Evolutionary conservation across 2,888 invertebrate species (phyloP), one percentile per base, ranked within the genome.

Genomic region (Lasioglossum leucozonium): DNA sequence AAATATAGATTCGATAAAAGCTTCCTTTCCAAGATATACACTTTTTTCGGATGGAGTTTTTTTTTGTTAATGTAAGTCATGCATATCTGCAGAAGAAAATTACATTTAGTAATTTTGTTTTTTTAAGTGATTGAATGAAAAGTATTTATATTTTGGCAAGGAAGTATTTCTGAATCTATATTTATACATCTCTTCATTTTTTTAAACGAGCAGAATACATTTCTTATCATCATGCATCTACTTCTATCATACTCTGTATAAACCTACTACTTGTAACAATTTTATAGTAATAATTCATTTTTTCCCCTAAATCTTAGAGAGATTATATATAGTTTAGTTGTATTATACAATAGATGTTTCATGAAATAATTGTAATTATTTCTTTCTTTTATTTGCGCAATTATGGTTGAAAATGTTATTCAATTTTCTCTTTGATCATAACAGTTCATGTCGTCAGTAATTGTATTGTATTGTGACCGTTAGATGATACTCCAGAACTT

Each of bases 361-460:
- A 11, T 22, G 55, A 67, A 22, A 16, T 72, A 77, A 30, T 30
- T 72, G 22, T 34, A 11, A 55, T 37, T n/a, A 55, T 69, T 37
- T 55, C n/a, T 73, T 73, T 13, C 16, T 55, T 58, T n/a, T 13
- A 47, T 37, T 34, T 44, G 34, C 11, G 8, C n/a, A 65, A 26
- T 3, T 34, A 69, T 26, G 13, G 51, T 69, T 26, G n/a, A 42
- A 30, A 71, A 72, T 16, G 2, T 67, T 22, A 62, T n/a, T 13
- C 16, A 26, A 8, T 30, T 30, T 42, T 74, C 42, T 40, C 42
- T 67, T 11, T 34, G 40, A 55, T 44, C 37, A 69, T 18, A 79
- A 67, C 62, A 82, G 44, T 78, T 72, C 16, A n/a, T 74, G 18
- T 13, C 18, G 10, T 62, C 69, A 44, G 2, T 74, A 11, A 82